Percentiles rank a stretch among this genome's conserved stretches.
phyloP scores from a whole-genome alignment of 2,888 invertebrate species.

The Sinodicranocentrus sp. region DNA sequence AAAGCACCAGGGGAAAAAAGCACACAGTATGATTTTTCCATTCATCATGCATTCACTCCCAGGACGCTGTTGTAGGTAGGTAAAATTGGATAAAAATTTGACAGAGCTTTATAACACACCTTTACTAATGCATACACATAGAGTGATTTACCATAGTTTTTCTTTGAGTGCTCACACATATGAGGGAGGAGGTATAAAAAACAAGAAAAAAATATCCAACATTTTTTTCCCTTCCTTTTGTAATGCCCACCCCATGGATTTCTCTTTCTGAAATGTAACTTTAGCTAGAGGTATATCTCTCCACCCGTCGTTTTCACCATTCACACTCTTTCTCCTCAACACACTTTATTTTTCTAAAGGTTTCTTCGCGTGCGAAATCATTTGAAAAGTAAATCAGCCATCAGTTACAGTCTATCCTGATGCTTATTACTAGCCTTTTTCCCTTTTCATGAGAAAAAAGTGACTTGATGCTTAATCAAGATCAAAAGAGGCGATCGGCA shows the following conservation, averaged over 20 bases:
- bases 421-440: slow-evolving; percentile 62
- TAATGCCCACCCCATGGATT: neutral
- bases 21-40: neutral
- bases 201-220: slow-evolving; percentile 7
- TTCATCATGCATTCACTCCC: neutral
- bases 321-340: too few species aligned
- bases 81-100: slow-evolving; percentile 46
- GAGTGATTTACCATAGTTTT: slow-evolving; percentile 16
- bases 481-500: slow-evolving; percentile 54
- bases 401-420: slow-evolving; percentile 62
- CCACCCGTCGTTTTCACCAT: neutral
- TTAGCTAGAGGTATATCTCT: neutral
- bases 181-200: neutral
- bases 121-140: slow-evolving; percentile 32
- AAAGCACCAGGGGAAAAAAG: too few species aligned
- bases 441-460: slow-evolving; percentile 59
- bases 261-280: neutral
- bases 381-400: slow-evolving; percentile 71
- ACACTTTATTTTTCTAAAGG: slow-evolving; percentile 49
- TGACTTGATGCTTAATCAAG: slow-evolving; percentile 70
- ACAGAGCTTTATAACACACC: slow-evolving; percentile 38
- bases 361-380: slow-evolving; percentile 70
- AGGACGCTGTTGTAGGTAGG: neutral
- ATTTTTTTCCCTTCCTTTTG: neutral
- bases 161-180: neutral